phyloP scores from a whole-genome alignment of 2,113 vertebrate genomes.

The Pelobates fuscus region DNA sequence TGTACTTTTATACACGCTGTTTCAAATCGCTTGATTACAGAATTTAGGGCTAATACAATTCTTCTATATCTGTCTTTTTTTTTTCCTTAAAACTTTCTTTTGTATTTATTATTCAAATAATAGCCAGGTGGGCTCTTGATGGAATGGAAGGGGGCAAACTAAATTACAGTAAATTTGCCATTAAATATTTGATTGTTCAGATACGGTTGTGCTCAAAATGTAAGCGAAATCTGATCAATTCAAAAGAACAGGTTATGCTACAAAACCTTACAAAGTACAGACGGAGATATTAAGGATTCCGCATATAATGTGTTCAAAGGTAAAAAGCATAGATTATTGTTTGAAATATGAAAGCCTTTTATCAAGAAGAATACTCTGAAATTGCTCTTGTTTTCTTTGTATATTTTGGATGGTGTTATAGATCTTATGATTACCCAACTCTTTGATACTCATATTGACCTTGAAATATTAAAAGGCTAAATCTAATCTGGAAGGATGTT shows the following conservation, averaged over 20 bases:
- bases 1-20: background rate
- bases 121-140: background rate
- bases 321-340: too few species aligned
- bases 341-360: too few species aligned
- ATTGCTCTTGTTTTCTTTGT: too few species aligned
- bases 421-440: too few species aligned
- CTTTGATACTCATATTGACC: too few species aligned
- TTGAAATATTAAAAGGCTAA: too few species aligned
- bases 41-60: constrained; percentile 21
- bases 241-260: constrained; percentile 9
- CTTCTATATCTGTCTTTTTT: background rate
- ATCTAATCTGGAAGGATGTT: too few species aligned
- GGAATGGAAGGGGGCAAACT: background rate
- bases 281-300: too few species aligned
- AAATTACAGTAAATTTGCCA: constrained; percentile 43
- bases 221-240: constrained; percentile 2
- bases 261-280: constrained; percentile 14
- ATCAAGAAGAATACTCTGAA: too few species aligned
- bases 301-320: too few species aligned
- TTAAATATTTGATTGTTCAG: constrained; percentile 32
- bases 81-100: background rate
- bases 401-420: too few species aligned
- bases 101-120: background rate
- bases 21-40: constrained; percentile 24
- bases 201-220: constrained; percentile 16